Evolutionary conservation across 2,113 vertebrate species (phyloP), one percentile per base, ranked within the genome.

Genomic region (Corydoras maculifer): DNA sequence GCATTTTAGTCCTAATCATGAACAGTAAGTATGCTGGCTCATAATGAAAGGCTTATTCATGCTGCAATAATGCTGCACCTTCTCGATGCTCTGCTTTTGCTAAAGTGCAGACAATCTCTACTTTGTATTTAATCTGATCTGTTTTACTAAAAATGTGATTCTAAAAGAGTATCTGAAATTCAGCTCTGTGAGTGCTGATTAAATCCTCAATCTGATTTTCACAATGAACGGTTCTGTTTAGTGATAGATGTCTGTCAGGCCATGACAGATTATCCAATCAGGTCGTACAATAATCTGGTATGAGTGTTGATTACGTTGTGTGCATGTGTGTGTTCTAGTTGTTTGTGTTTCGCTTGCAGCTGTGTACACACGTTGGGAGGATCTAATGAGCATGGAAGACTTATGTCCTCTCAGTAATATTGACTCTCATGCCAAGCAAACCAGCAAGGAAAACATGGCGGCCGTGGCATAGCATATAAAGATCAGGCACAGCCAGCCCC

Each of bases 361-460:
- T 81, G 75, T 73, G 71, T 75, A 74, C 78, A 80, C 78, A 80
- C 59, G 65, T 75, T 69, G 48, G 71, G 75, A 65, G 59, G 43
- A 70, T 60, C 75, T 77, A 77, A 80, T 75, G 76, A 70, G 76
- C 73, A 77, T 65, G 49, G 49, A 73, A 69, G 69, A 70, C 73
- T 69, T 75, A 75, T 65, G 74, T 77, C 69, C 78, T 72, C 69
- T 73, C 72, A 67, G 63, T 65, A 75, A 72, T 73, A 73, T 73
- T 69, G 57, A 30, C 72, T 70, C 73, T 55, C 67, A 69, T 69
- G 75, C 78, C 78, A 77, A 77, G 75, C 69, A 72, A 69, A 70
- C 78, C 78, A 75, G 59, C 64, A 80, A 80, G 73, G 58, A 75
- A 77, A 80, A 80, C 78, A 80, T 73, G 72, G 75, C 77, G 78